Percentiles rank a stretch among this genome's conserved stretches.
Evolutionary conservation across 2,113 vertebrate genomes (phyloP).

Genomic region (Parus major): DNA sequence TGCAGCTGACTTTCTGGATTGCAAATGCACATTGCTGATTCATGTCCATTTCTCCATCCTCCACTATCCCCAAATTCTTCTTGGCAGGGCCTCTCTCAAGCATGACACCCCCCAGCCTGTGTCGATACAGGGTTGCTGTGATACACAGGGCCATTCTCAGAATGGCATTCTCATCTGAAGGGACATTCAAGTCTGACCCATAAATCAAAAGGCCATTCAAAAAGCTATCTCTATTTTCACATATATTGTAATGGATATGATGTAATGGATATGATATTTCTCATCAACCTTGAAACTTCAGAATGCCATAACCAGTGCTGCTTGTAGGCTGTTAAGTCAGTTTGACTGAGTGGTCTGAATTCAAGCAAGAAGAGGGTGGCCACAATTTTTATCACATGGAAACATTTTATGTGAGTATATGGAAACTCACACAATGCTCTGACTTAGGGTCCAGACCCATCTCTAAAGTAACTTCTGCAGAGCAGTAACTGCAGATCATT

Average conservation of each 20-base stretch:
- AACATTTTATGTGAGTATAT: neutral
- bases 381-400: neutral
- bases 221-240: neutral
- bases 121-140: rapidly evolving
- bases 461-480: neutral
- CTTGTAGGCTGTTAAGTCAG: neutral
- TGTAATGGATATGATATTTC: neutral
- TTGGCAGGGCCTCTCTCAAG: neutral
- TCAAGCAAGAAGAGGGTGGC: neutral
- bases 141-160: neutral
- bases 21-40: rapidly evolving
- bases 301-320: neutral
- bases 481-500: neutral
- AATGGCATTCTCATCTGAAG: neutral
- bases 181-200: neutral
- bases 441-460: neutral
- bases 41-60: neutral
- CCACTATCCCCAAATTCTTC: neutral
- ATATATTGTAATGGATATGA: neutral
- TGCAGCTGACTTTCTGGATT: neutral
- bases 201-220: neutral
- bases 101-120: neutral
- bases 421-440: neutral
- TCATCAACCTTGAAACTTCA: neutral
- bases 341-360: neutral